Conservation (phyloP, 2,113 vertebrate species). For the Epinephelus moara region DNA sequence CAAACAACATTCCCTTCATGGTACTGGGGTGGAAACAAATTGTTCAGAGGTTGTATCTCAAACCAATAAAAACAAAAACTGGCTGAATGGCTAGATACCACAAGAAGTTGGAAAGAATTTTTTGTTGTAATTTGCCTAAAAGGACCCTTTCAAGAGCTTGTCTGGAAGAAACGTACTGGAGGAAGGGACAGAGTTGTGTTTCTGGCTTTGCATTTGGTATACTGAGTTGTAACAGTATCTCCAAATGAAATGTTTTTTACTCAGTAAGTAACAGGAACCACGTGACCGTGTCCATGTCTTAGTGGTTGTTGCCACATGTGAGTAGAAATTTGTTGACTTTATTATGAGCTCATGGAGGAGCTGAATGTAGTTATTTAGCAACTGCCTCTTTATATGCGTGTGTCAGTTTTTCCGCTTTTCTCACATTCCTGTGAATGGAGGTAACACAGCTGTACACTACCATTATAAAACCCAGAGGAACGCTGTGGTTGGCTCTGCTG, state of each 20-base stretch:
- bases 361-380: slow-evolving; percentile 44
- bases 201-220: not conserved
- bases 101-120: not conserved
- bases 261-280: slow-evolving; percentile 19
- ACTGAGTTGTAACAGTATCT: not conserved
- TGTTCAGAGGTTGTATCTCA: not conserved
- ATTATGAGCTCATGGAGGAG: slow-evolving; percentile 46
- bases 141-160: not conserved
- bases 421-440: slow-evolving; percentile 71
- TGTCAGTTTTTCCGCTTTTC: slow-evolving; percentile 77
- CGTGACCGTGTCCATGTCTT: slow-evolving; percentile 21
- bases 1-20: not conserved
- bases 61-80: slow-evolving; percentile 18
- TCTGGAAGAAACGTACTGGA: not conserved
- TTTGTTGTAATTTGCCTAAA: slow-evolving; percentile 5
- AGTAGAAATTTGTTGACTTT: slow-evolving; percentile 53
- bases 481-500: slow-evolving; percentile 68
- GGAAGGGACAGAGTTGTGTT: not conserved
- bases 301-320: slow-evolving; percentile 44
- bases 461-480: slow-evolving; percentile 74
- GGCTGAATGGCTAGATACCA: not conserved
- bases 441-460: slow-evolving; percentile 64
- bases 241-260: not conserved
- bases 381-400: slow-evolving; percentile 40
- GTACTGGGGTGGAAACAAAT: not conserved